Conservation (phyloP, 2,888 invertebrate species). For the Drosophila putrida region DNA sequence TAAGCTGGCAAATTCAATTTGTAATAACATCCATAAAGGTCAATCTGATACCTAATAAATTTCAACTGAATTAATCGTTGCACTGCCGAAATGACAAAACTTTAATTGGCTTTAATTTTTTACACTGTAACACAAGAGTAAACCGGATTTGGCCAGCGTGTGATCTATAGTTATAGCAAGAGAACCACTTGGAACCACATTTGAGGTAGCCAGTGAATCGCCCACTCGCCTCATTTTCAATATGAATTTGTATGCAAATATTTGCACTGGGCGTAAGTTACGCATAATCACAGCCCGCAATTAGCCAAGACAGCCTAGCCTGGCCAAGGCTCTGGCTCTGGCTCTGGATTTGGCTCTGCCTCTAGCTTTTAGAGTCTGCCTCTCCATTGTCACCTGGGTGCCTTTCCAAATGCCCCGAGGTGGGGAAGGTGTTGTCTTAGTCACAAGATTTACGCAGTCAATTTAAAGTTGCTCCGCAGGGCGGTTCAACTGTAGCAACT, state of each 20-base stretch:
- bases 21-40: constrained; percentile 55
- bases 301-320: constrained; percentile 10
- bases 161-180: constrained; percentile 13
- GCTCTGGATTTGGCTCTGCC: not conserved
- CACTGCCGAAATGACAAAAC: constrained; percentile 57
- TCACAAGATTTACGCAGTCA: constrained; percentile 48
- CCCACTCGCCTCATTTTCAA: constrained; percentile 44
- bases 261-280: constrained; percentile 61
- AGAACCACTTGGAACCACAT: constrained; percentile 12
- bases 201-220: constrained; percentile 37
- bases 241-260: constrained; percentile 62
- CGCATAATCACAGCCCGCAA: constrained; percentile 54
- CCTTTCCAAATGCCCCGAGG: constrained; percentile 62
- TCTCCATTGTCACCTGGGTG: constrained; percentile 52
- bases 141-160: constrained; percentile 58
- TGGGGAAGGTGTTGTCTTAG: not conserved
- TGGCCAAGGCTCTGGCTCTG: constrained; percentile 9
- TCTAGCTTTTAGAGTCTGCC: not conserved
- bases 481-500: constrained; percentile 39
- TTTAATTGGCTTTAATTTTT: constrained; percentile 65
- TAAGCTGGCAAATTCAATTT: constrained; percentile 50
- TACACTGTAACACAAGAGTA: constrained; percentile 35
- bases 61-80: constrained; percentile 42
- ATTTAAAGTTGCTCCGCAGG: constrained; percentile 52
- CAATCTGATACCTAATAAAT: constrained; percentile 47